phyloP scores from a whole-genome alignment of 2,888 invertebrate species.

The Rhorus exstirpatorius region DNA sequence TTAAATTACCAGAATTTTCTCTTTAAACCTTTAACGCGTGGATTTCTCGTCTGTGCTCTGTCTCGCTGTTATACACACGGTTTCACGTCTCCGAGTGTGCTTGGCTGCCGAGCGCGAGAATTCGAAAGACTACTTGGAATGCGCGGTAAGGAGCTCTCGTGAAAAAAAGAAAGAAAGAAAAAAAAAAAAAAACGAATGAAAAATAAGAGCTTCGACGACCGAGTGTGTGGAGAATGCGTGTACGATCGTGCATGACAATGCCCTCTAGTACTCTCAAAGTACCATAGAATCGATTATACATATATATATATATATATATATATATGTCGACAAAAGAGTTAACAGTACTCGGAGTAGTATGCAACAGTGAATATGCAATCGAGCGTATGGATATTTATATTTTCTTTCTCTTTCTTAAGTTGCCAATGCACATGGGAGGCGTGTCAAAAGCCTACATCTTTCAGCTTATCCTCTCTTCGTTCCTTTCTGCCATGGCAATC shows the following conservation, averaged over 20 bases:
- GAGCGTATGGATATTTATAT: slow-evolving; percentile 50
- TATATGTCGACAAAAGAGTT: slow-evolving; percentile 15
- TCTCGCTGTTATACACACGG: not conserved
- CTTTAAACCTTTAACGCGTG: not conserved
- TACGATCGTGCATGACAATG: slow-evolving; percentile 66
- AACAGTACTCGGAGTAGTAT: slow-evolving; percentile 66
- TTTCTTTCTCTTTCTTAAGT: slow-evolving; percentile 29
- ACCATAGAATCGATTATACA: slow-evolving; percentile 17
- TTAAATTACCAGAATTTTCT: no score
- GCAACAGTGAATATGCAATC: slow-evolving; percentile 39
- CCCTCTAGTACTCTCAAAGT: not conserved
- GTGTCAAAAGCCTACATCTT: slow-evolving; percentile 53
- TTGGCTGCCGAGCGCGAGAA: slow-evolving; percentile 15
- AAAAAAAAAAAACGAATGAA: slow-evolving; percentile 10
- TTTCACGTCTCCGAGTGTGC: slow-evolving; percentile 18
- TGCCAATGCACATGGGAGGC: slow-evolving; percentile 20
- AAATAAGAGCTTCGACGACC: slow-evolving; percentile 52
- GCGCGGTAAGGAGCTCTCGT: slow-evolving; percentile 36
- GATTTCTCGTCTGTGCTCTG: not conserved
- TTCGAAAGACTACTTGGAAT: slow-evolving; percentile 46
- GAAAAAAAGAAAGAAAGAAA: not conserved
- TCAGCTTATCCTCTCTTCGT: slow-evolving; percentile 26
- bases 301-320: not conserved
- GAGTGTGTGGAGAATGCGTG: slow-evolving; percentile 26
- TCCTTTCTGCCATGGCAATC: slow-evolving; percentile 9